Evolutionary conservation across 2,797 vertebrate genomes (phyloP).

Genomic region (Etheostoma perlongum): DNA sequence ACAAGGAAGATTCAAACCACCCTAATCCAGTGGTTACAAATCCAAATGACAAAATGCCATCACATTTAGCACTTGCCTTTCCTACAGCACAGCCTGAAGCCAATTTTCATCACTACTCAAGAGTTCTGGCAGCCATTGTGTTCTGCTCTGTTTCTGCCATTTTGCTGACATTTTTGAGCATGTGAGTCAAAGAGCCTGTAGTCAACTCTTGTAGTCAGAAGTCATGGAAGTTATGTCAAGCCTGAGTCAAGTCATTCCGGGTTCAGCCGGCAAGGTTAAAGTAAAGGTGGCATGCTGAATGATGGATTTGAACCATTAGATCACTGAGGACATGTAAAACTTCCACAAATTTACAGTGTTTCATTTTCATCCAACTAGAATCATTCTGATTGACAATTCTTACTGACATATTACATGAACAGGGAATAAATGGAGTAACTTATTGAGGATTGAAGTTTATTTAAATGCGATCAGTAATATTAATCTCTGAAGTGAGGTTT

Average conservation of each 20-base stretch:
- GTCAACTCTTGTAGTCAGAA: conserved; percentile 58
- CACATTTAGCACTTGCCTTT: conserved; percentile 25
- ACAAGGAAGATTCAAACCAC: background rate
- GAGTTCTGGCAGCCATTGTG: conserved; percentile 54
- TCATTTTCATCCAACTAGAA: background rate
- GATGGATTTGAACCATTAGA: conserved; percentile 43
- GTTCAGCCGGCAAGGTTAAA: conserved; percentile 33
- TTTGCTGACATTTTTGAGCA: conserved; percentile 56
- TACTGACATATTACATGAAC: conserved; percentile 7
- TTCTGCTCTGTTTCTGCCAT: conserved; percentile 45
- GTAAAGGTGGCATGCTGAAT: conserved; percentile 25
- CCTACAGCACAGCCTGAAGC: conserved; percentile 58
- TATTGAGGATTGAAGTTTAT: background rate
- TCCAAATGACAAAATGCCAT: conserved; percentile 17
- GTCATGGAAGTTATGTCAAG: conserved; percentile 46
- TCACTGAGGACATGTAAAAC: conserved; percentile 32
- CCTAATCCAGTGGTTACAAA: background rate
- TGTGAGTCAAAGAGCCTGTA: conserved; percentile 61
- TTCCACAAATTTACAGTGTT: conserved; percentile 5
- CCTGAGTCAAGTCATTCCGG: conserved; percentile 53
- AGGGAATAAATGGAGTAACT: background rate
- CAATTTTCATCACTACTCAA: conserved; percentile 42
- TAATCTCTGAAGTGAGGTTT: no score
- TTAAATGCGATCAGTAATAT: no score
- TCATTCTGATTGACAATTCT: conserved; percentile 5